Evolutionary conservation across 2,113 vertebrate species (phyloP), one percentile per base, ranked within the genome.

Genomic region (Dissostichus mawsoni): DNA sequence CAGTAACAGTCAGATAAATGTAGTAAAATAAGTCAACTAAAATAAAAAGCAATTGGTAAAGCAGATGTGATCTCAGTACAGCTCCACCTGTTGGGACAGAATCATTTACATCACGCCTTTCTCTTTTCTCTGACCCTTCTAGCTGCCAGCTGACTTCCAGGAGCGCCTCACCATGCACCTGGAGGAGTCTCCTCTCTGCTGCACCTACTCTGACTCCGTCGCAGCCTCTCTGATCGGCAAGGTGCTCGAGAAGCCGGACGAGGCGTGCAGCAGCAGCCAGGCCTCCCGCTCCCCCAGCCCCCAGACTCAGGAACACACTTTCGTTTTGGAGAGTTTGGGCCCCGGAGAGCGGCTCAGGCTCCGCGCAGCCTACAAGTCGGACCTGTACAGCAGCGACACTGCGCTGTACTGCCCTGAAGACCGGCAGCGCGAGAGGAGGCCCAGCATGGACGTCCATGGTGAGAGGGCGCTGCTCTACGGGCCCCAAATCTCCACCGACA

Each of bases 321-420:
- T 95, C 71, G 91, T 95, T 57, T 83, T 95, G 45, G 94, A 94
- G 71, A 87, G 92, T 58, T 82, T 97, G 56, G 96, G 95, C 4
- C 91, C 94, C 0, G 81, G 90, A 0, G 96, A 95, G 78, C 96
- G 96, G 62, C 91, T 94, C 0, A 94, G 95, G 50, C 93, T 96
- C 2, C 90, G 94, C 1, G 89, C 94, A 1, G 95, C 96, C 33
- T 98, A 96, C 90, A 99, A 98, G 87, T 95, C 95, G 0, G 97
- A 99, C 83, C 88, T 97, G 86, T 98, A 98, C 93, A 97, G 97
- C 90, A 99, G 98, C 0, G 98, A 99, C 93, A 97, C 97, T 0
- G 97, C 98, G 1, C 96, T 99, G 71, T 99, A 99, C 92, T 98
- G 97, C 90, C 97, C 98, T 0, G 98, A 98, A 0, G 98, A 98